Percentiles rank a stretch among this genome's conserved stretches.
Evolutionary conservation across 2,113 vertebrate species (phyloP).

Genomic region (Eclectus roratus): DNA sequence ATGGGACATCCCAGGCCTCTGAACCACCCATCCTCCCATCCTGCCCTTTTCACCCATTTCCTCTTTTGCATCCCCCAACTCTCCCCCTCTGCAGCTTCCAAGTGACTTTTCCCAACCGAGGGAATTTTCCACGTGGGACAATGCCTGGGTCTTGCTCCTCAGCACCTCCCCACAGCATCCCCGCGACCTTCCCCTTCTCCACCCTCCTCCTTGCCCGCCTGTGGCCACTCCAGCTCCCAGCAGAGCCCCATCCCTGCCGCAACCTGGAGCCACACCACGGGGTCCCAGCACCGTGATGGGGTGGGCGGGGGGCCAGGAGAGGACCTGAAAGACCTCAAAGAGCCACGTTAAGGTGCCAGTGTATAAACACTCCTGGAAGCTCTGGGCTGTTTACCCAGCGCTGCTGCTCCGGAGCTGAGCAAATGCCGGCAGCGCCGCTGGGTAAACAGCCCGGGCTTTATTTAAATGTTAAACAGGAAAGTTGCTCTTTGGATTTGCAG

Average conservation of each 20-base stretch:
- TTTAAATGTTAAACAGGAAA: background rate
- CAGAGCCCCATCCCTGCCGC: background rate
- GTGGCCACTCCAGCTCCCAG: background rate
- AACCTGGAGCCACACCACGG: rapidly evolving
- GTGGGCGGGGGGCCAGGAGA: background rate
- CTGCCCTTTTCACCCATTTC: background rate
- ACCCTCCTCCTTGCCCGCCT: background rate
- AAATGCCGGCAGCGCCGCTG: background rate
- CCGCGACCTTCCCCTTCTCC: background rate
- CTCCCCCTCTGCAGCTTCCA: background rate
- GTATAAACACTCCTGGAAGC: background rate
- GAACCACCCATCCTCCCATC: rapidly evolving
- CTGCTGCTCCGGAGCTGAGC: background rate
- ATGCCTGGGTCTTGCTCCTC: rapidly evolving
- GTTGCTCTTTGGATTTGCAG: background rate
- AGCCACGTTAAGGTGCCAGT: background rate
- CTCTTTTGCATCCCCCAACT: rapidly evolving
- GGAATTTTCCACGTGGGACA: rapidly evolving
- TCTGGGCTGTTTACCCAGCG: background rate
- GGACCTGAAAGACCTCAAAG: background rate
- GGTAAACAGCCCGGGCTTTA: slow-evolving; percentile 11
- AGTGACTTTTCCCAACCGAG: rapidly evolving
- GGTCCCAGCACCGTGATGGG: background rate
- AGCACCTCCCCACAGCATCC: too few relatives aligned
- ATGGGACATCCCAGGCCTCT: background rate